These are phyloP conservation scores for Trogon surrucura DNA, from an alignment of 2,113 vertebrate genomes.

Conservation along the genomic window DNA sequence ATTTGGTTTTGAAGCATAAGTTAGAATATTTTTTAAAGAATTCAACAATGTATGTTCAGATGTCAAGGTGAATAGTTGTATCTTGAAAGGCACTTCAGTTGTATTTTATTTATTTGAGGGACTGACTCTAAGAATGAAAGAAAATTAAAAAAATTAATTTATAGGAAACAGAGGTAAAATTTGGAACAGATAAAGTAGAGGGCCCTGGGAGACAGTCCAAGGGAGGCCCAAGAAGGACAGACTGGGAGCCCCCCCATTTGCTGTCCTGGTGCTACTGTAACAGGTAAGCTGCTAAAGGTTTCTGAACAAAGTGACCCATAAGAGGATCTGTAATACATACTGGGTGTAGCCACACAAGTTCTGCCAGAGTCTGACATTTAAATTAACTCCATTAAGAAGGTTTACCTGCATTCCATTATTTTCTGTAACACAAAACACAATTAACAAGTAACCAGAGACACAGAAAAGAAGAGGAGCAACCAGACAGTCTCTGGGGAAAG, in stretches of 20 bases:
- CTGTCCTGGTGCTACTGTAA: neutral
- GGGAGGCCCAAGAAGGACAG: neutral
- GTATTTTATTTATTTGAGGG: neutral
- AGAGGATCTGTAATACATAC: neutral
- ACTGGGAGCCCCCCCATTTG: accelerated
- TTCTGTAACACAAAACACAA: neutral
- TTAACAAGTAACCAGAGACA: neutral
- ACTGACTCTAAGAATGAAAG: neutral
- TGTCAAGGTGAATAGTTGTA: neutral
- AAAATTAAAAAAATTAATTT: neutral
- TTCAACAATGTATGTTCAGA: neutral
- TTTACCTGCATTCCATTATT: neutral
- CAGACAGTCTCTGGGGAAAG: neutral
- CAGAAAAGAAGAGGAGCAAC: neutral
- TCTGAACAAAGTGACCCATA: neutral
- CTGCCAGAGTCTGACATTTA: neutral
- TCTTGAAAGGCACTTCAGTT: neutral
- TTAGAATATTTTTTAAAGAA: neutral
- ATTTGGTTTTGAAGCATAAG: neutral
- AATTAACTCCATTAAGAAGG: neutral
- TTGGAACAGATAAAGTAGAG: neutral
- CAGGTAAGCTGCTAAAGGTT: neutral
- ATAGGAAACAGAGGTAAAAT: neutral
- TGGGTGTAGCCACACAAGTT: neutral
- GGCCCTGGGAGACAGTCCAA: neutral